Conservation (phyloP, 2,888 invertebrate genomes). For the Volucella inflata region DNA sequence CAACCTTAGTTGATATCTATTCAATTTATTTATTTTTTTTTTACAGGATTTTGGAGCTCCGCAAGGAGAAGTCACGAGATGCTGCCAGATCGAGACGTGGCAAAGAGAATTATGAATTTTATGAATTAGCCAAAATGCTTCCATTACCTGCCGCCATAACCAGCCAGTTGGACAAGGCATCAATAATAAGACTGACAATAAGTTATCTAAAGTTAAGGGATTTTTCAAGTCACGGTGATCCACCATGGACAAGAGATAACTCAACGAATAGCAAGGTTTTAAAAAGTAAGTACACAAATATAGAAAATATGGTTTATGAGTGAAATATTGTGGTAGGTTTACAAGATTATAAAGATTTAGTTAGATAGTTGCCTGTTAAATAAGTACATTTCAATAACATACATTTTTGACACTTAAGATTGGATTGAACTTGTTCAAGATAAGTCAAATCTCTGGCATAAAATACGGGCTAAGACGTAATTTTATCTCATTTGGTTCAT, state of each 20-base stretch:
- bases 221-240: conserved; percentile 97
- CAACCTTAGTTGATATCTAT: conserved; percentile 68
- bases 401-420: no score
- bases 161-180: conserved; percentile 97
- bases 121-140: conserved; percentile 97
- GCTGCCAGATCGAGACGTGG: conserved; percentile 95
- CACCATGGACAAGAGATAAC: conserved; percentile 95
- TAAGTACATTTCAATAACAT: no score
- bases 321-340: no score
- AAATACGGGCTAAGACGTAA: no score
- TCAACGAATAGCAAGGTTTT: conserved; percentile 91
- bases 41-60: conserved; percentile 95
- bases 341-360: no score
- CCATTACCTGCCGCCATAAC: conserved; percentile 96
- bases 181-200: conserved; percentile 97
- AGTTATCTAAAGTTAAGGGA: conserved; percentile 97
- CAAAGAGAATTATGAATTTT: conserved; percentile 98
- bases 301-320: no score
- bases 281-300: conserved; percentile 87
- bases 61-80: conserved; percentile 97
- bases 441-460: no score
- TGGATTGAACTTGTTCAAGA: no score
- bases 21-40: conserved; percentile 59
- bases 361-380: no score
- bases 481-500: no score